Conservation (phyloP, 2,113 vertebrate genomes). For the Cololabis saira region DNA sequence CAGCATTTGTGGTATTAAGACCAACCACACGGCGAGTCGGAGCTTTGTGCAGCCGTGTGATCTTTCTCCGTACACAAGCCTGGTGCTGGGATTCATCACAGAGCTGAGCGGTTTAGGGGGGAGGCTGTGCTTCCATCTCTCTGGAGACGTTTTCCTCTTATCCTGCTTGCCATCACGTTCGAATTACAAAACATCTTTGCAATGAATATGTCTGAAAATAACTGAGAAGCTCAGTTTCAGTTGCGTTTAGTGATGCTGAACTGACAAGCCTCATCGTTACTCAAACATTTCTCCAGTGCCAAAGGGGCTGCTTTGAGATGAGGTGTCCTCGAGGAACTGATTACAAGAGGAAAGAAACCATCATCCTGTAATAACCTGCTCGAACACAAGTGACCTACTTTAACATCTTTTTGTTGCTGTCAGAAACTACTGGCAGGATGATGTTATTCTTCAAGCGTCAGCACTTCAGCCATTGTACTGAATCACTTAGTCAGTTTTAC, state of each 20-base stretch:
- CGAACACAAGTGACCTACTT: constrained; percentile 39
- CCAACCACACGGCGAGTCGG: constrained; percentile 23
- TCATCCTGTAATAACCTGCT: constrained; percentile 17
- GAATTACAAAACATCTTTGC: constrained; percentile 19
- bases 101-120: constrained; percentile 20
- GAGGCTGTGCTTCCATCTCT: constrained; percentile 40
- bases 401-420: constrained; percentile 20
- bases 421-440: constrained; percentile 1
- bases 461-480: background rate
- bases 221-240: constrained; percentile 28
- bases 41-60: constrained; percentile 41
- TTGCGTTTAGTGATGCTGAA: constrained; percentile 15
- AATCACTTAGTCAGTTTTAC: constrained; percentile 6
- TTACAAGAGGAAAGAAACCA: constrained; percentile 5
- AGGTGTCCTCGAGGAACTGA: background rate
- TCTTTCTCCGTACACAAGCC: constrained; percentile 46
- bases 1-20: constrained; percentile 21
- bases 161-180: constrained; percentile 39
- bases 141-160: constrained; percentile 43
- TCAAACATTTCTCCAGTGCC: background rate
- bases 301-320: background rate
- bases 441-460: constrained; percentile 1
- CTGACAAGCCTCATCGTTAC: constrained; percentile 11
- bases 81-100: constrained; percentile 36
- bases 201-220: constrained; percentile 20